phyloP scores from a whole-genome alignment of 2,113 vertebrate genomes.

The Odocoileus virginianus region DNA sequence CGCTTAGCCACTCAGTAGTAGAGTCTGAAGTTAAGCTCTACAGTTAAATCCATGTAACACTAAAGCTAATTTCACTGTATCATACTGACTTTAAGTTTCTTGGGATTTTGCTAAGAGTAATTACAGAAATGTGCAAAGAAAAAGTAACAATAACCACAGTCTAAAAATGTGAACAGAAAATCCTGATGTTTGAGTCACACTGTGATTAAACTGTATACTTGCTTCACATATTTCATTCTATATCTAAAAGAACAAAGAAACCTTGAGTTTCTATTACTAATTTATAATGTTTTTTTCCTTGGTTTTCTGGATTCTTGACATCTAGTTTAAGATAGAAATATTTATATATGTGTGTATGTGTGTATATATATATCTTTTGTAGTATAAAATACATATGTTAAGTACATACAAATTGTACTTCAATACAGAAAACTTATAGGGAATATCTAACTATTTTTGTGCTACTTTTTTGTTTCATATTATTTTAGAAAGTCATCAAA shows the following conservation, averaged over 20 bases:
- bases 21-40: not conserved
- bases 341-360: not conserved
- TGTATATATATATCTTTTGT: not conserved
- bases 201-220: not conserved
- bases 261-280: not conserved
- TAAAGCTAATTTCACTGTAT: not conserved
- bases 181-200: not conserved
- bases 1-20: not conserved
- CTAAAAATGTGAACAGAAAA: not conserved
- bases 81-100: not conserved
- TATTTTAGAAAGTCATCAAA: not conserved
- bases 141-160: not conserved
- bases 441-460: not conserved
- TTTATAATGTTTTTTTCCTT: not conserved
- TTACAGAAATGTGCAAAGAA: not conserved
- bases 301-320: not conserved
- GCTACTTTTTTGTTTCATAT: not conserved
- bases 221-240: not conserved
- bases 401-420: not conserved
- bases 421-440: not conserved
- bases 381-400: not conserved
- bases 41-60: not conserved
- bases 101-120: not conserved
- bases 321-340: not conserved
- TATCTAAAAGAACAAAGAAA: not conserved